phyloP scores from a whole-genome alignment of 2,888 invertebrate genomes.

The Catocala sponsa region DNA sequence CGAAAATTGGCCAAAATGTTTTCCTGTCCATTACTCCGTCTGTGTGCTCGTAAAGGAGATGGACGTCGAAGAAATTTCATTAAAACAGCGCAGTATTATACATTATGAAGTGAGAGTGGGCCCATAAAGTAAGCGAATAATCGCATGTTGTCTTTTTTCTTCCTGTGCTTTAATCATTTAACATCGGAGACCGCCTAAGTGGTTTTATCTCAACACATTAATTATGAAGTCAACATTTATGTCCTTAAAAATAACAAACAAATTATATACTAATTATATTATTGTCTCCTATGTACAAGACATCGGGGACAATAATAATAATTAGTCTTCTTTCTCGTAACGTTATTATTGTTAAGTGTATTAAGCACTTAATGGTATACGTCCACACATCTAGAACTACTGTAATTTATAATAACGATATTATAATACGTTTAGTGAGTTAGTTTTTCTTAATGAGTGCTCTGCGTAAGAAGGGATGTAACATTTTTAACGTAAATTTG shows the following conservation, averaged over 20 bases:
- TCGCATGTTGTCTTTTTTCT: neutral
- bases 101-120: constrained; percentile 22
- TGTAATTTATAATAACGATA: too few relatives aligned
- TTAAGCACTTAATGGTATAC: too few relatives aligned
- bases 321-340: too few relatives aligned
- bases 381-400: too few relatives aligned
- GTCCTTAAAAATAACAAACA: neutral
- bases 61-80: constrained; percentile 34
- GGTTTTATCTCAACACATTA: neutral
- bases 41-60: constrained; percentile 36
- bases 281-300: too few relatives aligned
- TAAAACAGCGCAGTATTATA: constrained; percentile 38
- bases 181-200: neutral
- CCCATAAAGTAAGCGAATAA: constrained; percentile 29
- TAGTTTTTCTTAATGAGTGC: too few relatives aligned
- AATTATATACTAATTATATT: neutral
- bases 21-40: constrained; percentile 49
- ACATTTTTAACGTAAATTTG: too few relatives aligned
- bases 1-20: constrained; percentile 46
- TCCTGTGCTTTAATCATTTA: constrained; percentile 4
- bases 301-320: too few relatives aligned
- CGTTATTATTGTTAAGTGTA: too few relatives aligned
- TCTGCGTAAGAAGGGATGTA: too few relatives aligned
- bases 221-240: neutral
- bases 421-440: too few relatives aligned